phyloP scores from a whole-genome alignment of 2,888 invertebrate species.

The Hydropsyche betteni region DNA sequence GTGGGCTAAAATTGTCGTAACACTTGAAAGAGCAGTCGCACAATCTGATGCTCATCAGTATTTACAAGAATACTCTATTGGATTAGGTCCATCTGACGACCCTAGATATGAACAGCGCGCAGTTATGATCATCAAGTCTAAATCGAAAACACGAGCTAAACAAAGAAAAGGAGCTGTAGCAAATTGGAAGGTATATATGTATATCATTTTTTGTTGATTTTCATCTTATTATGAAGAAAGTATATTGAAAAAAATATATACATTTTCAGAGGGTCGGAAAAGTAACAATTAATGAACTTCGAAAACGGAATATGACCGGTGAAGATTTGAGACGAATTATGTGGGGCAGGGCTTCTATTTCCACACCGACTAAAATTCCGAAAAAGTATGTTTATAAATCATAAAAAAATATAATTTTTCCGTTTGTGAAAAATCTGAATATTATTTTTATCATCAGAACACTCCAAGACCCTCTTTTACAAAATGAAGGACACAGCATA shows the following conservation, averaged over 20 bases:
- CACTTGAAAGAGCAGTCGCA: slow-evolving; percentile 92
- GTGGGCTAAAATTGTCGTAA: slow-evolving; percentile 99
- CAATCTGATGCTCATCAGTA: slow-evolving; percentile 90
- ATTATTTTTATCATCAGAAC: slow-evolving; percentile 53
- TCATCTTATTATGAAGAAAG: background rate
- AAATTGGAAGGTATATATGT: slow-evolving; percentile 89
- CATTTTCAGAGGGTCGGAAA: slow-evolving; percentile 79
- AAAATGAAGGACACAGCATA: slow-evolving; percentile 59
- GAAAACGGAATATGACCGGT: slow-evolving; percentile 84
- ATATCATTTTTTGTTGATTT: background rate
- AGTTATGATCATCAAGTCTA: slow-evolving; percentile 98
- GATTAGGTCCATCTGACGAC: slow-evolving; percentile 84
- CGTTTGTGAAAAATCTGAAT: slow-evolving; percentile 38
- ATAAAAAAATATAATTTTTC: slow-evolving; percentile 30
- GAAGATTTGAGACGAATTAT: slow-evolving; percentile 86
- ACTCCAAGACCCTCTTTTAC: slow-evolving; percentile 61
- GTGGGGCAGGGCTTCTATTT: slow-evolving; percentile 92
- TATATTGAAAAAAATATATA: background rate
- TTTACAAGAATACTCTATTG: slow-evolving; percentile 94
- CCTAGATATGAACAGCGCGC: slow-evolving; percentile 88
- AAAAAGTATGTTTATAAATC: slow-evolving; percentile 61
- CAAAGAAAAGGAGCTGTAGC: slow-evolving; percentile 94
- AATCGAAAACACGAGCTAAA: slow-evolving; percentile 94
- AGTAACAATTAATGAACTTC: slow-evolving; percentile 84
- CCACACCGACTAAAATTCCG: slow-evolving; percentile 80